Percentiles rank a stretch among this genome's conserved stretches.
Evolutionary conservation across 1,140 invertebrate genomes (phyloP).

Genomic region (Trissolcus basalis): DNA sequence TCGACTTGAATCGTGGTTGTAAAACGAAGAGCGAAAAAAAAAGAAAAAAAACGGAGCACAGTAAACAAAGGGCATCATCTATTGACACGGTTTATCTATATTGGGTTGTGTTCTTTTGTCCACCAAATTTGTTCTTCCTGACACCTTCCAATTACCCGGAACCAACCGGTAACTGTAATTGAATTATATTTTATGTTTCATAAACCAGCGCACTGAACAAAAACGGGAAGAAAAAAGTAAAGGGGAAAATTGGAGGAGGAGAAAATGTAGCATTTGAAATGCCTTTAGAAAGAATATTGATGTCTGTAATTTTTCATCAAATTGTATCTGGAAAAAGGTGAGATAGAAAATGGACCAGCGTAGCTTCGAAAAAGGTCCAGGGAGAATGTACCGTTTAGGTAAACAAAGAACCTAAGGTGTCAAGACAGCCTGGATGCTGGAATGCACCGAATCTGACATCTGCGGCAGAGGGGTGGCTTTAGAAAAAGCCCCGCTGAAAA

Average conservation of each 20-base stretch:
- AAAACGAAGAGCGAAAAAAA: background rate
- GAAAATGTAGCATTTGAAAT: no score
- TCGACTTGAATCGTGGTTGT: no score
- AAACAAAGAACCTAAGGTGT: slow-evolving; percentile 4
- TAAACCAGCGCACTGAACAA: background rate
- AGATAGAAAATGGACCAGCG: no score
- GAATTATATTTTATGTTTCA: slow-evolving; percentile 5
- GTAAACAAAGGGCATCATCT: slow-evolving; percentile 18
- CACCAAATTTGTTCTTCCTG: slow-evolving; percentile 18
- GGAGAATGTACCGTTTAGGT: slow-evolving; percentile 6
- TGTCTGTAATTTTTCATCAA: no score
- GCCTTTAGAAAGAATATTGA: no score
- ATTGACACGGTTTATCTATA: slow-evolving; percentile 12
- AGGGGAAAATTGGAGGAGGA: no score
- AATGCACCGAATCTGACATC: slow-evolving; percentile 28
- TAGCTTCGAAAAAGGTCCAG: slow-evolving; percentile 4
- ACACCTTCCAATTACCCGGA: slow-evolving; percentile 14
- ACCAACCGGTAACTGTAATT: slow-evolving; percentile 11
- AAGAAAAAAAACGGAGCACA: background rate
- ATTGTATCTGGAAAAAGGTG: no score
- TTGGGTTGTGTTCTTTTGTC: slow-evolving; percentile 5
- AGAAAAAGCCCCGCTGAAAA: slow-evolving; percentile 7
- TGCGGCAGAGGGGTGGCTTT: slow-evolving; percentile 4
- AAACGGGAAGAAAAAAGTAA: background rate
- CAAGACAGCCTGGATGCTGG: slow-evolving; percentile 2